These are phyloP conservation scores for Euplagia quadripunctaria DNA, from an alignment of 2,888 invertebrate species.

Conservation along the genomic window DNA sequence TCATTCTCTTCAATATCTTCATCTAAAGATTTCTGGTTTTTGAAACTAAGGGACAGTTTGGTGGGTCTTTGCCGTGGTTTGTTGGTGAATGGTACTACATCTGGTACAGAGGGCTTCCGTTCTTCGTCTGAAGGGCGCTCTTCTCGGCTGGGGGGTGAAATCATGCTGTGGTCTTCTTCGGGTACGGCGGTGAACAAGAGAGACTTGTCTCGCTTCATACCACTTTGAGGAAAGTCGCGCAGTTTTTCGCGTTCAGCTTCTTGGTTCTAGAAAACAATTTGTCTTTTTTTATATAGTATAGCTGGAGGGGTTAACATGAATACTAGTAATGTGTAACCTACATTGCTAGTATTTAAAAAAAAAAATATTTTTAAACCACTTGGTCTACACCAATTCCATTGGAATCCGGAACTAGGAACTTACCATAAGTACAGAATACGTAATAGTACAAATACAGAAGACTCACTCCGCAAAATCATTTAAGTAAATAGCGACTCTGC, in stretches of 20 bases:
- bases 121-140: slow-evolving; percentile 57
- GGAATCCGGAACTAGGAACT: no score
- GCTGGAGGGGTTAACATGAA: no score
- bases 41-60: slow-evolving; percentile 87
- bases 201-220: slow-evolving; percentile 93
- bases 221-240: slow-evolving; percentile 80
- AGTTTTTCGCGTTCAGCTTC: slow-evolving; percentile 82
- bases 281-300: no score
- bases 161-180: slow-evolving; percentile 90
- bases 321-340: no score
- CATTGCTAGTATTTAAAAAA: no score
- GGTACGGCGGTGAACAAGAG: slow-evolving; percentile 94
- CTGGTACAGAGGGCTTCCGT: slow-evolving; percentile 77
- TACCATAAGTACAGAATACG: no score
- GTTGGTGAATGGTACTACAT: slow-evolving; percentile 84
- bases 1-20: slow-evolving; percentile 86
- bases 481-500: no score
- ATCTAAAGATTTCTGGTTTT: slow-evolving; percentile 86
- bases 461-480: no score
- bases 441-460: no score
- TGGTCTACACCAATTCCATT: no score
- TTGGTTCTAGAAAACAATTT: slow-evolving; percentile 68
- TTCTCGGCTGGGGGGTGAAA: slow-evolving; percentile 78
- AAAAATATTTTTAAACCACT: no score
- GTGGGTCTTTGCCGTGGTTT: slow-evolving; percentile 85